Percentiles rank a stretch among this genome's conserved stretches.
These are phyloP conservation scores for Brachionus paranguensis DNA, from an alignment of 1,140 invertebrate genomes.

Conservation along the genomic window DNA sequence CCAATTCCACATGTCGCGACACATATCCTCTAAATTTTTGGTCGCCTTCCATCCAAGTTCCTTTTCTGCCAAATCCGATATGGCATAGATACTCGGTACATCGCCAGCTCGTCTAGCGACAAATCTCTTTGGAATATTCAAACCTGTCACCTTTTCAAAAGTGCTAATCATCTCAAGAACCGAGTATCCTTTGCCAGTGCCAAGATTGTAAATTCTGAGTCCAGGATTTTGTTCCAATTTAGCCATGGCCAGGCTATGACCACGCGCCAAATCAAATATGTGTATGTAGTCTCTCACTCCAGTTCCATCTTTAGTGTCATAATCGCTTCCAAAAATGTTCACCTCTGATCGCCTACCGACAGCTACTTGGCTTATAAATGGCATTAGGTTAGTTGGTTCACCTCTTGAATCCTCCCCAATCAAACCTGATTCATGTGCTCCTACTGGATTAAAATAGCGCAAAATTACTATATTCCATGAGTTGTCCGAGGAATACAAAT, in stretches of 20 bases:
- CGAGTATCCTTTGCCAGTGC: slow-evolving; percentile 87
- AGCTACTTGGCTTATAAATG: slow-evolving; percentile 63
- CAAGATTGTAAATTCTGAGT: slow-evolving; percentile 79
- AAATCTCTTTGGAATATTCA: slow-evolving; percentile 57
- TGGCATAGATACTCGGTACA: slow-evolving; percentile 76
- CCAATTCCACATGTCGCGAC: slow-evolving; percentile 77
- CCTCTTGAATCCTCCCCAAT: slow-evolving; percentile 43
- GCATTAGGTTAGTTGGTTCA: slow-evolving; percentile 2
- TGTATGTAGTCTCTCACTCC: slow-evolving; percentile 98
- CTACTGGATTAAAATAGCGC: slow-evolving; percentile 97
- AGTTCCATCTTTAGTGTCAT: slow-evolving; percentile 88
- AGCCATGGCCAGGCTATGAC: slow-evolving; percentile 78
- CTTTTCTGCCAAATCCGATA: slow-evolving; percentile 67
- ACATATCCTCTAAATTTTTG: slow-evolving; percentile 77
- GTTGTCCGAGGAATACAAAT: slow-evolving; percentile 59
- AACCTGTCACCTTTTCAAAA: slow-evolving; percentile 64
- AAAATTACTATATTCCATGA: slow-evolving; percentile 82
- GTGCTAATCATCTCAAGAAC: slow-evolving; percentile 79
- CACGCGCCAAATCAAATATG: slow-evolving; percentile 83
- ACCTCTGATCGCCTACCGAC: slow-evolving; percentile 73
- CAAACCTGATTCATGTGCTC: slow-evolving; percentile 77
- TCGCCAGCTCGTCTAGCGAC: slow-evolving; percentile 71
- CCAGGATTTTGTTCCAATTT: slow-evolving; percentile 61
- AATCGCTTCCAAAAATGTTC: slow-evolving; percentile 84
- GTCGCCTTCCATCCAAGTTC: slow-evolving; percentile 76